phyloP scores from a whole-genome alignment of 2,797 vertebrate species.

The Phalanger gymnotis region DNA sequence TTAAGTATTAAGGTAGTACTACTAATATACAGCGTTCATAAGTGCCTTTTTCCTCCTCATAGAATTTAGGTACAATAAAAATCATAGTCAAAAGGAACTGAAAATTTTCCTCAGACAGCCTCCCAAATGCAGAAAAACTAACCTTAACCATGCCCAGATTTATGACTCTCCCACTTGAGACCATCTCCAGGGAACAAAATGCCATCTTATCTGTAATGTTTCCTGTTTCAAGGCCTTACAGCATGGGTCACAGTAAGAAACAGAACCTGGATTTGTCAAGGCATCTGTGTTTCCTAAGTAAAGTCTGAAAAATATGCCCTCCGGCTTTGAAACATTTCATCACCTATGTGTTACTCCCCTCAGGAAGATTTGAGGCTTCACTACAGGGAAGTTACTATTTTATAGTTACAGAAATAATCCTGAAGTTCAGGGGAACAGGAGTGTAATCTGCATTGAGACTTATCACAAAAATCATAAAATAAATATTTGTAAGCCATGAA shows the following conservation, averaged over 20 bases:
- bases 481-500: not conserved
- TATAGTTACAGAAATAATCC: not conserved
- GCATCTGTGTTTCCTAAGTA: not conserved
- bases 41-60: not conserved
- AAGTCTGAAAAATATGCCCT: not conserved
- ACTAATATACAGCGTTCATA: conserved; percentile 15
- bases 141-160: not conserved
- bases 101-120: conserved; percentile 41
- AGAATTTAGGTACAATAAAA: conserved; percentile 38
- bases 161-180: not conserved
- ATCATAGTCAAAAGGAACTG: conserved; percentile 1
- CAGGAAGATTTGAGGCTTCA: not conserved
- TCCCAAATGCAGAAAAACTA: conserved; percentile 8
- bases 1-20: conserved; percentile 27
- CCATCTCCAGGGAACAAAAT: conserved; percentile 4
- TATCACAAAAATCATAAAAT: not conserved
- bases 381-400: not conserved
- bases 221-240: not conserved
- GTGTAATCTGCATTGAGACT: not conserved
- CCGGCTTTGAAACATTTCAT: not conserved
- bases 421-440: not conserved
- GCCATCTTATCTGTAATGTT: not conserved
- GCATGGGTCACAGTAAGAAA: not conserved
- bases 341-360: not conserved
- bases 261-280: not conserved